Evolutionary conservation across 2,113 vertebrate species (phyloP), one percentile per base, ranked within the genome.

Genomic region (Cacatua alba): DNA sequence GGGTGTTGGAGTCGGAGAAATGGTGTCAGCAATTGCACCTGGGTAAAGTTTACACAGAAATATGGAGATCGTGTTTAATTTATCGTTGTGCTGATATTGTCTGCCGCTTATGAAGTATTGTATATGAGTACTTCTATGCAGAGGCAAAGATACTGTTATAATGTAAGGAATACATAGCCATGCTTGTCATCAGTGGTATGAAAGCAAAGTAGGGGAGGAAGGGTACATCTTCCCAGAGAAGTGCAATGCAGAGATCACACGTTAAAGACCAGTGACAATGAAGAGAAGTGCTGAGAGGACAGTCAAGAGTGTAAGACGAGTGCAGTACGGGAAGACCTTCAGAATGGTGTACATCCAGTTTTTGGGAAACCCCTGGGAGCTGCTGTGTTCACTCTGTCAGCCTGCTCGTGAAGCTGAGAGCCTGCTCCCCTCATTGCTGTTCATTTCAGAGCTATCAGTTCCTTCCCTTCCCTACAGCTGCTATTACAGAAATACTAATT

Each of bases 201-300:
- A 64, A 57, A 84, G 31, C 29, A 6, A 13, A 46, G 39, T 16
- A 4, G 33, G 26, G 62, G 39, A 76, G 63, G n/a, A 43, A 65
- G 51, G 19, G 29, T 37, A 0, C 29, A 2, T 76, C 49, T 75
- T 59, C 37, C 25, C 39, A 39, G 44, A 16, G 23, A 16, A 18
- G 13, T 11, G 11, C n/a, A 19, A 7, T 1, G 2, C 0, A 1
- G 31, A 18, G 19, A 31, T 65, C 2, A 0, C 29, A 7, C 3
- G 6, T 48, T 67, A 20, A 35, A 49, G 37, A 19, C 39, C 3
- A 4, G 7, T 51, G 39, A 35, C 46, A 13, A 63, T 33, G 24
- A 63, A 52, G 5, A 53, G 49, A 33, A 52, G 21, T 37, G 7
- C 28, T 44, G 69, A 72, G 62, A 65, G 28, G 48, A n/a, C 9